These are phyloP conservation scores for Dromaius novaehollandiae DNA, from an alignment of 2,113 vertebrate species.

Conservation along the genomic window DNA sequence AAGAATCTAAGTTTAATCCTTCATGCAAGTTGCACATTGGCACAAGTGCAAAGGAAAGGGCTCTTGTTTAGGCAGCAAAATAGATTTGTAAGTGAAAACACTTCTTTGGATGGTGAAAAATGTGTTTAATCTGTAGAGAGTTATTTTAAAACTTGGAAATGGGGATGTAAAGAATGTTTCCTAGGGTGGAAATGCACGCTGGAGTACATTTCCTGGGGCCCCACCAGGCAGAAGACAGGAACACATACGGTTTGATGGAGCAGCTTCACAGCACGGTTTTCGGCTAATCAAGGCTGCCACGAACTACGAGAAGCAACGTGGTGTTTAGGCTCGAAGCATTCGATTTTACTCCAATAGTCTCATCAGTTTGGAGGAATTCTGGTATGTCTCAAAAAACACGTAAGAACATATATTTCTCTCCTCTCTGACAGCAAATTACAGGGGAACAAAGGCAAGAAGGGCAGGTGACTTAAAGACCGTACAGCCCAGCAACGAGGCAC, in stretches of 20 bases:
- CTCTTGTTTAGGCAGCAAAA: conserved; percentile 50
- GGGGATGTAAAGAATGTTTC: not conserved
- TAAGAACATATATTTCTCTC: not conserved
- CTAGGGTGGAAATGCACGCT: not conserved
- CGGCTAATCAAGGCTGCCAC: not conserved
- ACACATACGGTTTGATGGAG: not conserved
- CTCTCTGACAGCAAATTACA: not conserved
- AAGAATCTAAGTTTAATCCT: conserved; percentile 35
- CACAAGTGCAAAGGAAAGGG: conserved; percentile 54
- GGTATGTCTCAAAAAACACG: not conserved
- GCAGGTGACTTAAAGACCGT: not conserved
- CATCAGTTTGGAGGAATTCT: not conserved
- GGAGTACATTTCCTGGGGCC: not conserved
- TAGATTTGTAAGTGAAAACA: conserved; percentile 48
- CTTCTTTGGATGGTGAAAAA: conserved; percentile 25
- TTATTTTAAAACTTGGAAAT: conserved; percentile 44
- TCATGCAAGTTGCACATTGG: conserved; percentile 54
- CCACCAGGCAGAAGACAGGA: not conserved
- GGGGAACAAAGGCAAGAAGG: not conserved
- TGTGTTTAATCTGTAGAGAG: not conserved
- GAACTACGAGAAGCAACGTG: not conserved
- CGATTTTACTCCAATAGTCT: not conserved
- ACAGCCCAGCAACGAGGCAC: not conserved
- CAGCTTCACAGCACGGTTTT: not conserved
- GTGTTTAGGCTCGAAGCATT: not conserved